These are phyloP conservation scores for Falco cherrug DNA, from an alignment of 2,797 vertebrate species.

Conservation along the genomic window DNA sequence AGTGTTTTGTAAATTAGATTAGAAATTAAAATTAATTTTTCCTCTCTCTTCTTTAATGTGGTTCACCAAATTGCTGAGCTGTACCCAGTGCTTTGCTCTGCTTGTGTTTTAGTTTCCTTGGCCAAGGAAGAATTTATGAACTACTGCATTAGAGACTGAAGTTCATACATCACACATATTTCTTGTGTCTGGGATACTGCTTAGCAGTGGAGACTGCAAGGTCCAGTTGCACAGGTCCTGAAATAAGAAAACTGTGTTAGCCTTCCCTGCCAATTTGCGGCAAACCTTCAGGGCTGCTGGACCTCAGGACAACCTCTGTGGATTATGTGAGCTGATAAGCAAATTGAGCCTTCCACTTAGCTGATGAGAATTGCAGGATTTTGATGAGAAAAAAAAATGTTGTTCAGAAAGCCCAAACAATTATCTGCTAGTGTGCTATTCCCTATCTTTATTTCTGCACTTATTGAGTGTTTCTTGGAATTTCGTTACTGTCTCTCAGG, in stretches of 20 bases:
- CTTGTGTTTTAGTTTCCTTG: background rate
- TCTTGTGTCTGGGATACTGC: background rate
- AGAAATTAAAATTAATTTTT: background rate
- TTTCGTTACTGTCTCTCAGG: background rate
- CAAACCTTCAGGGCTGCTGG: background rate
- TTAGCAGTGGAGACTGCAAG: background rate
- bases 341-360: background rate
- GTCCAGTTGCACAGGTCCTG: background rate
- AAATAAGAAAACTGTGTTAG: background rate
- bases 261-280: background rate
- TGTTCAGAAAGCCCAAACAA: background rate
- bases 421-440: background rate
- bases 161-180: background rate
- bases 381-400: background rate
- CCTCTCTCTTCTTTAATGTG: background rate
- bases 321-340: background rate
- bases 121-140: background rate
- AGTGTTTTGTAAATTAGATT: background rate
- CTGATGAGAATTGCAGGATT: background rate
- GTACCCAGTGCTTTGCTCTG: background rate
- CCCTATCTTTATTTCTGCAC: background rate
- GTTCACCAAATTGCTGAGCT: background rate
- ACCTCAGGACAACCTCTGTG: background rate
- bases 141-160: background rate
- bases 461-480: background rate